Conservation (phyloP, 2,113 vertebrate genomes). For the Serilophus lunatus region DNA sequence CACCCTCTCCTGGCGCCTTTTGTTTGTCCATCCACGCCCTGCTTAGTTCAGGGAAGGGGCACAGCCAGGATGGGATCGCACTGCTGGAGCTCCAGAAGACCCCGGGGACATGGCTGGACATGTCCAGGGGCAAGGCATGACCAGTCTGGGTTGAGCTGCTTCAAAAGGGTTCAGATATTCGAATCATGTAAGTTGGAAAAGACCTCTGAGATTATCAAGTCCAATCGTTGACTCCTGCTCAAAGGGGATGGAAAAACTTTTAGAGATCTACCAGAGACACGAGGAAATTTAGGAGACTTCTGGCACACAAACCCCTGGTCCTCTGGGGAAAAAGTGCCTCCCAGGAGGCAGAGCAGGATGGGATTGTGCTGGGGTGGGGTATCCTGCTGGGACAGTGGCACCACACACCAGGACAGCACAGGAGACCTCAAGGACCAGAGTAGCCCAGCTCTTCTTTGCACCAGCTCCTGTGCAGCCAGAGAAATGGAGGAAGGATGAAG, state of each 20-base stretch:
- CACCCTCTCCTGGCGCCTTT: neutral
- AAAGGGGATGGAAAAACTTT: neutral
- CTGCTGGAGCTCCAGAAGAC: rapidly evolving
- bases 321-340: neutral
- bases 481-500: neutral
- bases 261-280: neutral
- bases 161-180: neutral
- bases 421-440: neutral
- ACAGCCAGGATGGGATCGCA: rapidly evolving
- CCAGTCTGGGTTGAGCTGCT: neutral
- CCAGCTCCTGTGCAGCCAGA: neutral
- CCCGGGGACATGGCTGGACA: rapidly evolving
- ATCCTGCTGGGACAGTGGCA: neutral
- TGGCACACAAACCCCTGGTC: rapidly evolving
- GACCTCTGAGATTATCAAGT: neutral
- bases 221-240: neutral
- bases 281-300: neutral
- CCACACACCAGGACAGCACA: neutral
- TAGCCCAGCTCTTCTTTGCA: rapidly evolving
- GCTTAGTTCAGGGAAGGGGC: no score
- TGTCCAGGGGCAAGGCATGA: neutral
- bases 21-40: rapidly evolving
- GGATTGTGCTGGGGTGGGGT: no score
- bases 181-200: neutral
- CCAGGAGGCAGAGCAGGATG: neutral